A percentile compares a stretch with the other conserved stretches of the same genome.
These are phyloP conservation scores for Columbina picui DNA, from an alignment of 2,113 vertebrate species.

Conservation along the genomic window DNA sequence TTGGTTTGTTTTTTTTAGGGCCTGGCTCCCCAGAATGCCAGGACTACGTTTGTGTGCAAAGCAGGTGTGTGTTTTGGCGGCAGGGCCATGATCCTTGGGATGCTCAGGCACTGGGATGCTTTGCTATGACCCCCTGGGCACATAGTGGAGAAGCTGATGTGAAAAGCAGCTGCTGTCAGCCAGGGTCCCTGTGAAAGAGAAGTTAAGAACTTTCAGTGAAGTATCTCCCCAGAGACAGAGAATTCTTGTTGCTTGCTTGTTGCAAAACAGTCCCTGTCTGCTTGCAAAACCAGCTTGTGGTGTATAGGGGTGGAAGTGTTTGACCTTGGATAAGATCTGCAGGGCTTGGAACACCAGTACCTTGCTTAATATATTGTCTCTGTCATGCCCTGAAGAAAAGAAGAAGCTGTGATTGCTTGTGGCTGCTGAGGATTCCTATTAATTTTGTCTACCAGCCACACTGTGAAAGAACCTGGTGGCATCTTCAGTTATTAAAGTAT, in stretches of 20 bases:
- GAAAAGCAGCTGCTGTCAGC: neutral
- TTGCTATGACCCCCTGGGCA: neutral
- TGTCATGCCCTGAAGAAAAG: neutral
- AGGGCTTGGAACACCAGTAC: neutral
- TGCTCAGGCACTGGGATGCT: neutral
- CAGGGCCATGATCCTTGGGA: neutral
- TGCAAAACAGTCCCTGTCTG: neutral
- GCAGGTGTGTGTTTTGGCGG: fast-evolving
- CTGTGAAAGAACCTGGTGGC: neutral
- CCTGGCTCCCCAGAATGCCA: neutral
- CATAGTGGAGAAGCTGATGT: neutral
- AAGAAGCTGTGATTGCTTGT: neutral
- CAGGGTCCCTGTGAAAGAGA: neutral
- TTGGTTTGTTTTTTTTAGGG: neutral
- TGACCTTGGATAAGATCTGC: neutral
- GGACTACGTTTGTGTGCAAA: neutral
- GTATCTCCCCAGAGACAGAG: neutral
- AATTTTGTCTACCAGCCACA: neutral
- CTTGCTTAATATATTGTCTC: neutral
- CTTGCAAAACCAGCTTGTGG: neutral
- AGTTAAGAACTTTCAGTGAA: neutral
- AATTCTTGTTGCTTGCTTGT: neutral
- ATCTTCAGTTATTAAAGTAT: neutral
- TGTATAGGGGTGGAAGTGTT: neutral
- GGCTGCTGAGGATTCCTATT: neutral